Evolutionary conservation across 2,113 vertebrate species (phyloP), one percentile per base, ranked within the genome.

Genomic region (Chaenogobius annularis): DNA sequence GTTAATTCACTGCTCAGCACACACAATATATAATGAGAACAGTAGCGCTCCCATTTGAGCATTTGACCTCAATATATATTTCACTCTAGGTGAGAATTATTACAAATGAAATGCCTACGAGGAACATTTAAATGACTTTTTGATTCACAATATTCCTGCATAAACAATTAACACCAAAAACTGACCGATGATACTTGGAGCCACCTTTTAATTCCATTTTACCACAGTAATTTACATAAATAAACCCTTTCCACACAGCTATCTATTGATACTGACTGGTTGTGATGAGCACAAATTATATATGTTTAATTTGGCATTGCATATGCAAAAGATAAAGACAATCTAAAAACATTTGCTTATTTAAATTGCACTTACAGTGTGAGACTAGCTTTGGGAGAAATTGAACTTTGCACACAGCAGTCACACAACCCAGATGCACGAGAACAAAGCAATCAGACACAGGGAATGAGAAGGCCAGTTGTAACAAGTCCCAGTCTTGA

Each of bases 21-120:
- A 79, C 74, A 72, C 69, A 40, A 40, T 40, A 69, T 89, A 85
- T 89, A 90, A 88, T 89, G 87, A 89, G 82, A 89, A 68, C 69
- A 13, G 77, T 75, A 82, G 77, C 90, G 85, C 84, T 85, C 75
- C 85, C 87, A 56, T 79, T 77, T 77, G 88, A 81, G 81, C 3
- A 35, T 85, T 81, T 44, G 44, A 1, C 73, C 62, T 26, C 69
- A 1, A 52, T 19, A 9, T 40, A 40, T 7, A 7, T 40, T 40
- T 40, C 5, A 40, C 7, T 7, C 37, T 5, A 6, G 7, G 7
- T 40, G 2, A 7, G 37, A 40, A 40, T 40, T 40, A 40, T 40
- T 40, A 40, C 37, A 40, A 40, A 40, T 40, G 3, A 7, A 40
- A 40, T 40, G 37, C 37, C 37, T 40, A 5, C 37, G 8, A 40